These are phyloP conservation scores for Priocnemis perturbator DNA, from an alignment of 2,888 invertebrate species.

Conservation along the genomic window DNA sequence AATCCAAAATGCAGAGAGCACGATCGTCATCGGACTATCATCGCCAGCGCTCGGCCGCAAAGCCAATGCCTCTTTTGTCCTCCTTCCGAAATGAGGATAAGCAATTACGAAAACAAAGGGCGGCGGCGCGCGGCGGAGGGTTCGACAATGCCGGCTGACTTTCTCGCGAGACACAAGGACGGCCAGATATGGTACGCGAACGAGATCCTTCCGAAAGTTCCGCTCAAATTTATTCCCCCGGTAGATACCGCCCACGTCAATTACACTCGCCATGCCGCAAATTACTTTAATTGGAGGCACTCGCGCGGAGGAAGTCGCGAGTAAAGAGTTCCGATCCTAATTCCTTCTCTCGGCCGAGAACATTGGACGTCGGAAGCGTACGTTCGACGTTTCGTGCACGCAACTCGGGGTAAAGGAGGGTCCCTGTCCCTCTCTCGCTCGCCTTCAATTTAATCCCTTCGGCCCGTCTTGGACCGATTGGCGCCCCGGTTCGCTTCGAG, in stretches of 20 bases:
- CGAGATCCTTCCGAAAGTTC: background rate
- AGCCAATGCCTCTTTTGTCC: conserved; percentile 1
- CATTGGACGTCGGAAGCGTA: too few relatives aligned
- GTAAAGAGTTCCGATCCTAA: too few relatives aligned
- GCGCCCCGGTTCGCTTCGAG: conserved; percentile 3
- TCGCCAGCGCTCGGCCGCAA: conserved; percentile 3
- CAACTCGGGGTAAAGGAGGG: background rate
- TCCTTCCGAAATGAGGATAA: background rate
- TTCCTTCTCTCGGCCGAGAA: too few relatives aligned
- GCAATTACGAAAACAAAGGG: background rate
- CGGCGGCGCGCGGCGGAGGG: background rate
- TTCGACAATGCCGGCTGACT: background rate
- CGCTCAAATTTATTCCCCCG: too few relatives aligned
- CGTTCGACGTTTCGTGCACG: too few relatives aligned
- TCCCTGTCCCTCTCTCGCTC: background rate
- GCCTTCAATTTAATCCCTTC: conserved; percentile 10
- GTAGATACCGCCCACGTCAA: too few relatives aligned
- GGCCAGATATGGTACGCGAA: background rate
- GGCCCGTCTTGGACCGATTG: conserved; percentile 37
- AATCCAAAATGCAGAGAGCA: background rate
- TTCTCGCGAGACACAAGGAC: background rate
- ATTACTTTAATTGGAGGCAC: too few relatives aligned
- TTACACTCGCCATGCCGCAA: too few relatives aligned
- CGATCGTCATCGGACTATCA: background rate
- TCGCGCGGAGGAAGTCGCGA: too few relatives aligned